Evolutionary conservation across 2,797 vertebrate species (phyloP).

Genomic region (Myotis findleyi): DNA sequence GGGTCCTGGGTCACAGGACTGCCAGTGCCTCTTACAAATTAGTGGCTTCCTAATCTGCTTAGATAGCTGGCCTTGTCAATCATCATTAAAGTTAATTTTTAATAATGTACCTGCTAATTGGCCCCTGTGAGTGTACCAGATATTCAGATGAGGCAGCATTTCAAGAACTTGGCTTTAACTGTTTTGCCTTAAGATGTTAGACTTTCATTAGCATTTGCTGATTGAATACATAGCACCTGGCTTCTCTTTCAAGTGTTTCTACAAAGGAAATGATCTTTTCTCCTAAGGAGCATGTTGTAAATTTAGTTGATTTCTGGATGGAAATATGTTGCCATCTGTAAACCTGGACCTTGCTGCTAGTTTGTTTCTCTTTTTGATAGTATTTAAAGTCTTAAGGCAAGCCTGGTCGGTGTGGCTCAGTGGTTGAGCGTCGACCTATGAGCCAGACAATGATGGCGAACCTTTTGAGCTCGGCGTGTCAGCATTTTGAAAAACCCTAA

Average conservation of each 20-base stretch:
- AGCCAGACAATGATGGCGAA: too few relatives aligned
- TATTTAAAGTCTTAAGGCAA: constrained; percentile 73
- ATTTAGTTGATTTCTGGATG: constrained; percentile 70
- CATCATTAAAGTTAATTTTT: constrained; percentile 47
- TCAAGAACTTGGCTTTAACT: constrained; percentile 14
- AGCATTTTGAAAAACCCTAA: too few relatives aligned
- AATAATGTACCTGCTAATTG: constrained; percentile 14
- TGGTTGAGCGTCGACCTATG: too few relatives aligned
- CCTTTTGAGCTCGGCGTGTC: too few relatives aligned
- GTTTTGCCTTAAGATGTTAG: constrained; percentile 57
- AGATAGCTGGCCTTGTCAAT: constrained; percentile 30
- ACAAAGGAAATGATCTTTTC: constrained; percentile 23
- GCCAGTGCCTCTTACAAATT: constrained; percentile 1
- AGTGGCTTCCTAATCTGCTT: neutral
- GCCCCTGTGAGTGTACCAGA: neutral
- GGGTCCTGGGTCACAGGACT: neutral
- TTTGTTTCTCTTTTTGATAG: constrained; percentile 63
- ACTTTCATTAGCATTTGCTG: constrained; percentile 51
- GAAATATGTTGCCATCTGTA: constrained; percentile 67
- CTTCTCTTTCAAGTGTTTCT: constrained; percentile 51
- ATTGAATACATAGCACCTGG: constrained; percentile 44
- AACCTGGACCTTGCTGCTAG: constrained; percentile 49
- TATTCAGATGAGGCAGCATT: constrained; percentile 1
- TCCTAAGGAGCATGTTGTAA: constrained; percentile 68
- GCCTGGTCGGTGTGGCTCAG: neutral